Conservation (phyloP, 2,888 invertebrate species). For the Steinernema hermaphroditum region DNA sequence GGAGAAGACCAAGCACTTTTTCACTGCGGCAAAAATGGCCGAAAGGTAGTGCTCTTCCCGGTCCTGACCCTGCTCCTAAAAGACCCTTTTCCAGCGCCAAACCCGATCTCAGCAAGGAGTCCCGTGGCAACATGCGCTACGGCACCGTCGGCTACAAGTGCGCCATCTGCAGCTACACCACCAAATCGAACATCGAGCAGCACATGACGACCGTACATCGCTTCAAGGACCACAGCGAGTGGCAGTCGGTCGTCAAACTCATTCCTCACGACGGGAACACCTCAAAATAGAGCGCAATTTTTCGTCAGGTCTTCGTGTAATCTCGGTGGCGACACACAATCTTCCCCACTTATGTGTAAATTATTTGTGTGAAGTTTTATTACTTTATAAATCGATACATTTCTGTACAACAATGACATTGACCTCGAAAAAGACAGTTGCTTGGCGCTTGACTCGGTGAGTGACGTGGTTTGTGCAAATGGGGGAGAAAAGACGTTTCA, state of each 20-base stretch:
- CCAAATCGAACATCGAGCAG: conserved; percentile 35
- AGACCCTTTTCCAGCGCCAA: conserved; percentile 1
- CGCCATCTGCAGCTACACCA: conserved; percentile 36
- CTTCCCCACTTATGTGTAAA: too few relatives aligned
- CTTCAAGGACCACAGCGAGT: conserved; percentile 37
- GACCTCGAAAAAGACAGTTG: neutral
- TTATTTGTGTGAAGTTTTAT: too few relatives aligned
- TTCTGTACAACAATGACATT: too few relatives aligned
- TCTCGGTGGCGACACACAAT: too few relatives aligned
- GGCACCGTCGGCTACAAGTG: conserved; percentile 40
- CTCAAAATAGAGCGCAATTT: neutral
- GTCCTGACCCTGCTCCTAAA: neutral
- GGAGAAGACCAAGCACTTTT: conserved; percentile 41
- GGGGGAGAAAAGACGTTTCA: neutral
- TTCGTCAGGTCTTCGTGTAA: too few relatives aligned
- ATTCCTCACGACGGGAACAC: conserved; percentile 30
- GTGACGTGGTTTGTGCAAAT: neutral
- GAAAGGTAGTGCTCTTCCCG: neutral
- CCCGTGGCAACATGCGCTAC: conserved; percentile 28
- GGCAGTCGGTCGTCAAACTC: conserved; percentile 39
- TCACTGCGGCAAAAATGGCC: conserved; percentile 11
- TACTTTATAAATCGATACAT: too few relatives aligned
- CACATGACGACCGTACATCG: conserved; percentile 36
- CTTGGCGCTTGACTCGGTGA: neutral
- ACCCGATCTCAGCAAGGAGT: conserved; percentile 31